Evolutionary conservation across 35 echinoderm and acorn worm genomes (phyloP), one percentile per base, ranked within the genome.

Genomic region (Eucidaris tribuloides): DNA sequence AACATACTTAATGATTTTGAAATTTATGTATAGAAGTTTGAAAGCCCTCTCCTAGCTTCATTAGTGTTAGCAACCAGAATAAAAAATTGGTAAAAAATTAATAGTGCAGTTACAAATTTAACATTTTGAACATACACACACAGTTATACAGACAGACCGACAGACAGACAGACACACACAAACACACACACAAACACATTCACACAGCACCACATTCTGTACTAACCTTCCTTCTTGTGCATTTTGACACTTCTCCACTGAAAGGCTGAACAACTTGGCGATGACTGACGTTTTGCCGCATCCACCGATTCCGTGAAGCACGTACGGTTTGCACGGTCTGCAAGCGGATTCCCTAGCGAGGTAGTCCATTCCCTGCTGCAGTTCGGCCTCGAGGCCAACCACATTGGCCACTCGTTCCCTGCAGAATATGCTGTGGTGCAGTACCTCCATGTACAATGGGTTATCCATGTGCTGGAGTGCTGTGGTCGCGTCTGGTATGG

Each of bases 221-320:
- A 34, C 48, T n/a, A 59, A 81, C 79, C 70, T 79, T 42, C 74
- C 56, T 23, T 58, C 25, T 42, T 39, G n/a, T n/a, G n/a, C n/a
- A n/a, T n/a, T n/a, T n/a, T 77, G 20, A 60, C 71, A 88, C 54
- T 38, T 79, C 22, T 82, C 60, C 24, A 85, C 13, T 5, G 79
- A 86, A 24, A 55, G 71, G 43, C 84, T 86, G 55, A 89, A 89
- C 18, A 86, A 54, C 41, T 98, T 98, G 20, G 85, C 91, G 28
- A 98, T 43, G 28, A 93, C 40, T 7, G 95, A 89, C 4, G 95
- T 89, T 71, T 98, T 98, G 23, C 95, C 95, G 50, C 57, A 77
- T 3, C 95, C 95, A 42, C 90, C 90, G 27, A 68, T 42, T 48
- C 95, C 95, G 80, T 89, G 86, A n/a, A 98, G 58, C 18, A 92